Evolutionary conservation across 2,113 vertebrate species (phyloP), one percentile per base, ranked within the genome.

Genomic region (Microcebus lehilahytsara): DNA sequence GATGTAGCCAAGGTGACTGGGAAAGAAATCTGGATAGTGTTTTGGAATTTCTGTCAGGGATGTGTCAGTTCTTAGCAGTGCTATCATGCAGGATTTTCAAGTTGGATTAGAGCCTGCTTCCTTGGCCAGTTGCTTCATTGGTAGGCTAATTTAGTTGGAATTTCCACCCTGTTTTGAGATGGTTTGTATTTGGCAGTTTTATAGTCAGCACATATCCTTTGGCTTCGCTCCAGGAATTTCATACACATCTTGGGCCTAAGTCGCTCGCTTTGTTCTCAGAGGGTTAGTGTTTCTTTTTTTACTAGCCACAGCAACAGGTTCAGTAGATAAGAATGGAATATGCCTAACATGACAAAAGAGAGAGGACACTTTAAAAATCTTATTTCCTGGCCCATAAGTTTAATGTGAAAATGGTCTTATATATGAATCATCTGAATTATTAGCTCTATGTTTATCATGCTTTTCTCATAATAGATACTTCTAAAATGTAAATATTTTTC

Each of bases 41-140:
- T 16, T 75, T 85, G n/a, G 85, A 51, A 85, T 77, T 85, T 94
- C 30, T 20, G 20, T 91, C 16, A 60, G 67, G 40, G 40, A 75
- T 80, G 40, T 89, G 85, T 97, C 87, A 80, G 69, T 34, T 80
- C 69, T 84, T 46, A 58, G 42, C 74, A 58, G 58, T 80, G 83
- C 71, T n/a, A 49, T 74, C 37, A 22, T 4, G 27, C 91, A 84
- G 80, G 97, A 90, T 95, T 96, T 97, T 96, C 98, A 91, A 86
- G 96, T 95, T 97, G 75, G 69, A 91, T 93, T 66, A 93, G 92
- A 46, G 74, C 91, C 49, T 90, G 60, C 64, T 78, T 84, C 40
- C 60, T 91, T 87, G 34, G 46, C 92, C 56, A 88, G 49, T 72
- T 90, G 71, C 88, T 89, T 83, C 9, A 0, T 85, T 60, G 42